These are phyloP conservation scores for Chrysocyon brachyurus DNA, from an alignment of 2,797 vertebrate species.

Conservation along the genomic window DNA sequence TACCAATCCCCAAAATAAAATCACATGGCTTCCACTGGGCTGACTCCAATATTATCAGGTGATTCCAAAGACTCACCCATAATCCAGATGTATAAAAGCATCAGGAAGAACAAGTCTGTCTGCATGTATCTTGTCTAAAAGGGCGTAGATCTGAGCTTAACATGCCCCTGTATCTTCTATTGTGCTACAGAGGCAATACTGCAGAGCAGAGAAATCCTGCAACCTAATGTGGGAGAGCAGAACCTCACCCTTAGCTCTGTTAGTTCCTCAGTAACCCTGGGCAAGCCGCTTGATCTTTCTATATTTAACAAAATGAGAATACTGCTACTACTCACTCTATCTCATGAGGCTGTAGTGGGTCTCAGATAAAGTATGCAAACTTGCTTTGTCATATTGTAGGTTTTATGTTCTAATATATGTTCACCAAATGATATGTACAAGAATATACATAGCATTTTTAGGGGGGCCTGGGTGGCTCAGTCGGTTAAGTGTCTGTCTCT, in stretches of 20 bases:
- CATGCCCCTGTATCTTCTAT: not conserved
- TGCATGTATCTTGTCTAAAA: constrained; percentile 28
- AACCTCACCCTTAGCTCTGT: not conserved
- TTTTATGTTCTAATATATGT: not conserved
- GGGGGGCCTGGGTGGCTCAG: not conserved
- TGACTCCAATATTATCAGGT: not conserved
- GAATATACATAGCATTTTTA: not conserved
- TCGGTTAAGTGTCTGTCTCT: not conserved
- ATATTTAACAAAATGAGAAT: not conserved
- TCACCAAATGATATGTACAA: not conserved
- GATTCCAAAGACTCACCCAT: not conserved
- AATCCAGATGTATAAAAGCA: not conserved
- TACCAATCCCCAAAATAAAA: not conserved
- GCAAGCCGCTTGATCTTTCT: not conserved
- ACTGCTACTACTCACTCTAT: not conserved
- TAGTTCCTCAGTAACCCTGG: not conserved
- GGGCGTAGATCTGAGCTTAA: not conserved
- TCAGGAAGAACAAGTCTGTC: not conserved
- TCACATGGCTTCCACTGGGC: not conserved
- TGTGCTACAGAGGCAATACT: not conserved
- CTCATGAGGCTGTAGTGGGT: not conserved
- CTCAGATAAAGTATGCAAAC: not conserved
- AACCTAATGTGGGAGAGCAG: not conserved
- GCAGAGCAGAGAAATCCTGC: not conserved
- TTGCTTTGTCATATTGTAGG: not conserved